Conservation (phyloP, 2,797 vertebrate genomes). For the Limnodromus scolopaceus region DNA sequence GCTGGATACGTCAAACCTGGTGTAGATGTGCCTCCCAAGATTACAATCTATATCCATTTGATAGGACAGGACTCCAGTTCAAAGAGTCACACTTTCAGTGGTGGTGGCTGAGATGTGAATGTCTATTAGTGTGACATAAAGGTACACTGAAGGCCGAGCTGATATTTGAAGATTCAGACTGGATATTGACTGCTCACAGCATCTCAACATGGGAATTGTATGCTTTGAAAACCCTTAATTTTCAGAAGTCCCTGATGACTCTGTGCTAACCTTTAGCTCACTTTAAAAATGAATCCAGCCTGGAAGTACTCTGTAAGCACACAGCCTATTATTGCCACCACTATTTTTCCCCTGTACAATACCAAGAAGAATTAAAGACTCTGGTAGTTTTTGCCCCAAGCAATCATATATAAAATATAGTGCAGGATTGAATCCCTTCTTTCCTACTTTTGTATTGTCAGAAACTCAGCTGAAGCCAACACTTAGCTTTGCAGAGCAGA, state of each 20-base stretch:
- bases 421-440: neutral
- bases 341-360: neutral
- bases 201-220: neutral
- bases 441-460: neutral
- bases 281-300: conserved; percentile 2
- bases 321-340: neutral
- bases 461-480: neutral
- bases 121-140: neutral
- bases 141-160: neutral
- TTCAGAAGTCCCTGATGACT: neutral
- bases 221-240: conserved; percentile 26
- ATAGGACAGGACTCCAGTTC: neutral
- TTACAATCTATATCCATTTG: neutral
- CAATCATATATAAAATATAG: neutral
- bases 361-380: neutral
- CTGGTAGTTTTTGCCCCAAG: neutral
- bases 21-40: neutral
- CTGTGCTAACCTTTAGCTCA: neutral
- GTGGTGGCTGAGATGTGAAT: neutral
- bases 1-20: neutral
- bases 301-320: neutral
- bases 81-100: neutral
- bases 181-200: neutral
- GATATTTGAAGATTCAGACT: neutral
- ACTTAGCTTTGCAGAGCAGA: neutral